These are phyloP conservation scores for Frieseomelitta varia DNA, from an alignment of 1,140 invertebrate species.

Conservation along the genomic window DNA sequence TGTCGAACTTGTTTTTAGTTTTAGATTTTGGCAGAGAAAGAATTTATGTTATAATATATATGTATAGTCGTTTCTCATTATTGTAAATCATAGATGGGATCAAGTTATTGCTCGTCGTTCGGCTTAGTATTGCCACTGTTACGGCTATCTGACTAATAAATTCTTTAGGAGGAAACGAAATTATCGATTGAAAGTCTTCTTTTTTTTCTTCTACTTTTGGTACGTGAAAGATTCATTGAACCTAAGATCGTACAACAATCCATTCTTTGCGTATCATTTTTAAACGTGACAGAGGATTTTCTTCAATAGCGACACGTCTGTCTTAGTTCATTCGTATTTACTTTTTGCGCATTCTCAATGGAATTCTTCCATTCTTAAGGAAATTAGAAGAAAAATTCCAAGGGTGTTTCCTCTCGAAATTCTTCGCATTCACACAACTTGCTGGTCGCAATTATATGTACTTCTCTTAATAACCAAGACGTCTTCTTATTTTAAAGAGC, in stretches of 20 bases:
- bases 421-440: slow-evolving; percentile 48
- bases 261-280: background rate
- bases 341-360: slow-evolving; percentile 12
- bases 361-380: slow-evolving; percentile 36
- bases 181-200: slow-evolving; percentile 46
- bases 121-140: slow-evolving; percentile 51
- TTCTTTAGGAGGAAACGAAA: slow-evolving; percentile 64
- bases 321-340: slow-evolving; percentile 12
- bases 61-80: slow-evolving; percentile 76
- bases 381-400: slow-evolving; percentile 54
- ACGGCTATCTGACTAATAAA: slow-evolving; percentile 73
- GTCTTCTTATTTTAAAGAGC: slow-evolving; percentile 62
- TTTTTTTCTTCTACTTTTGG: background rate
- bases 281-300: background rate
- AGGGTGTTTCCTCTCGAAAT: slow-evolving; percentile 37
- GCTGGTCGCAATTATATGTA: slow-evolving; percentile 56
- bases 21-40: slow-evolving; percentile 32
- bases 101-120: slow-evolving; percentile 78
- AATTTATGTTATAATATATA: slow-evolving; percentile 57
- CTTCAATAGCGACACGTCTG: background rate
- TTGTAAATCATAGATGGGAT: slow-evolving; percentile 76
- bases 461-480: slow-evolving; percentile 58
- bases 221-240: background rate
- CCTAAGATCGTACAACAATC: background rate
- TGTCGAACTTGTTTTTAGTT: slow-evolving; percentile 22